These are phyloP conservation scores for Calliopum simillimum DNA, from an alignment of 2,888 invertebrate genomes.

Conservation along the genomic window DNA sequence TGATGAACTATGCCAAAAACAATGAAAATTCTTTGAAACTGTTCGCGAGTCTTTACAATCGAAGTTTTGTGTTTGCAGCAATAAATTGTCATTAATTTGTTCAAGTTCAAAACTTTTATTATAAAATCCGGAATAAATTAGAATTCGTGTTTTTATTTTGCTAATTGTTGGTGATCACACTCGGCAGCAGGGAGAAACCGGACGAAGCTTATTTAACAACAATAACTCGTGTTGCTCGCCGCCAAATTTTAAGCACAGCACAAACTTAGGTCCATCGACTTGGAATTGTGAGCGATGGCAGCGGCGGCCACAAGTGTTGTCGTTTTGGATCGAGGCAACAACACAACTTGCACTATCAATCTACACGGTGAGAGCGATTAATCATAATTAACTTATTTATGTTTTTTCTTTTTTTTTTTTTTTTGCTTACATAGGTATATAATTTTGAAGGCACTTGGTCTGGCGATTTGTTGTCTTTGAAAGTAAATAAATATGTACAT, in stretches of 20 bases:
- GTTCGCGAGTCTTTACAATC: too few species aligned
- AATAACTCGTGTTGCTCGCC: background rate
- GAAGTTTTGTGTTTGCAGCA: too few species aligned
- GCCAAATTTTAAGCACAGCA: constrained; percentile 8
- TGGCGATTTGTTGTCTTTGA: background rate
- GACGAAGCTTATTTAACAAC: too few species aligned
- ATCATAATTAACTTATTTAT: constrained; percentile 34
- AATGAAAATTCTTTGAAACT: too few species aligned
- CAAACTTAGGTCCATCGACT: background rate
- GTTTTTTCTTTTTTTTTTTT: constrained; percentile 31
- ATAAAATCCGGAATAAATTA: too few species aligned
- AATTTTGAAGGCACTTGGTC: background rate
- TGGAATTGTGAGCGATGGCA: constrained; percentile 50
- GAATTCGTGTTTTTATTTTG: too few species aligned
- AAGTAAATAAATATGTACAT: background rate
- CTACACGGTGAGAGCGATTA: constrained; percentile 82
- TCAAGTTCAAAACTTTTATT: too few species aligned
- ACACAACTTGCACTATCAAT: constrained; percentile 96
- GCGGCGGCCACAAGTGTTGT: constrained; percentile 92
- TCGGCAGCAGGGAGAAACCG: too few species aligned
- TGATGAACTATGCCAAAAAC: too few species aligned
- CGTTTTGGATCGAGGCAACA: constrained; percentile 91
- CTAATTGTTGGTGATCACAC: too few species aligned
- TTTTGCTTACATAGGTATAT: constrained; percentile 20
- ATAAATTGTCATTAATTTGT: too few species aligned